Evolutionary conservation across 1,140 invertebrate species (phyloP), one percentile per base, ranked within the genome.

Genomic region (Eumeta japonica): DNA sequence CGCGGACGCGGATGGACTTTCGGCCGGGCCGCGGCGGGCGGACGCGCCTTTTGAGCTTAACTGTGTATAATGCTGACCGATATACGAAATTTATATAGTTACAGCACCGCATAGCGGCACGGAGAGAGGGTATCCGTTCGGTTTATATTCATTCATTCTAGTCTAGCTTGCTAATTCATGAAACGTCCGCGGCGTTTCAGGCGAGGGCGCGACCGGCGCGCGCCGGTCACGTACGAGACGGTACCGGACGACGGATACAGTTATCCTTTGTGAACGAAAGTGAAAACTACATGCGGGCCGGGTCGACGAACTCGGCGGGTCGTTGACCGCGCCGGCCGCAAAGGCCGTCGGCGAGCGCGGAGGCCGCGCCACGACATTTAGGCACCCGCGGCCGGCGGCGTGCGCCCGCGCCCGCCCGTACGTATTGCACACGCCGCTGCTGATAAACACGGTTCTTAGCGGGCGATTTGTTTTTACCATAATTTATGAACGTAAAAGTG

Each of bases 201-300:
- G 20, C n/a, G 20, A 5, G 20, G 5, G 5, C 20, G 20, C n/a
- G 20, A 24, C n/a, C 5, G 20, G 5, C 5, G 20, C 5, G n/a
- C 20, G n/a, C 20, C 20, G 50, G 38, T 55, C 58, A 59, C 59
- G 57, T 54, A 60, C 55, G 58, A 71, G 64, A 71, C 70, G 65
- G 65, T 65, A 66, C 45, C 58, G 5, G 10, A 13, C 5, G 31
- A 10, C 16, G 31, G 57, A 57, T 64, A 74, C 70, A 60, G 70
- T 71, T 74, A 74, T 74, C 68, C 68, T 73, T 73, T 68, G 63
- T 59, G 58, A 67, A 73, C 64, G 68, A 73, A 73, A 73, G 68
- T 73, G 68, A 73, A 71, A 73, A 73, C 63, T 73, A 68, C 67
- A 66, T 65, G 61, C 62, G 58, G 57, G 56, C 55, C 46, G 54